A percentile compares a stretch with the other conserved stretches of the same genome.
Evolutionary conservation across 1,140 invertebrate genomes (phyloP).

Genomic region (Vollenhovia emeryi): DNA sequence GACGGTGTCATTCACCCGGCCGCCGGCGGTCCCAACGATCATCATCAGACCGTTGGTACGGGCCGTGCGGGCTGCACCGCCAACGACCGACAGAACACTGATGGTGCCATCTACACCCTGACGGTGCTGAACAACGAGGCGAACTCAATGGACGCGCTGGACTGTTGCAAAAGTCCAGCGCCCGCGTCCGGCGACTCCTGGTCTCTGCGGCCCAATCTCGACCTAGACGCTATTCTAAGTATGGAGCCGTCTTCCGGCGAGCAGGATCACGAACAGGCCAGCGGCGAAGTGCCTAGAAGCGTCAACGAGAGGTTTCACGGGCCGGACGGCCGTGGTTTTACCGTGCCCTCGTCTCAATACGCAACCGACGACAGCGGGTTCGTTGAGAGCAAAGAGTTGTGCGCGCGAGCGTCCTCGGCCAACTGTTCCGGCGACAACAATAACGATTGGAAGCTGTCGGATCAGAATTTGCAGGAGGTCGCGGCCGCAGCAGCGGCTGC

Average conservation of each 20-base stretch:
- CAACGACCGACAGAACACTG: constrained; percentile 85
- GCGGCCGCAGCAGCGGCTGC: constrained; percentile 80
- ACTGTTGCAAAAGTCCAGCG: constrained; percentile 83
- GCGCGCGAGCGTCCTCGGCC: constrained; percentile 70
- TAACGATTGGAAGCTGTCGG: constrained; percentile 92
- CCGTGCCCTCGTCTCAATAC: constrained; percentile 82
- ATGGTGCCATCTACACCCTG: constrained; percentile 87
- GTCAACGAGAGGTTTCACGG: constrained; percentile 79
- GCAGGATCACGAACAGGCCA: constrained; percentile 73
- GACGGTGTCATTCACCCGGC: constrained; percentile 60
- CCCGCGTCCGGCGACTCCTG: constrained; percentile 80
- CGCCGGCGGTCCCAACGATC: constrained; percentile 57
- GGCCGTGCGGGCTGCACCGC: constrained; percentile 64
- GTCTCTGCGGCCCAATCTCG: constrained; percentile 80
- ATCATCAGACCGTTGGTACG: constrained; percentile 57
- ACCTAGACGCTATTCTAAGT: constrained; percentile 84
- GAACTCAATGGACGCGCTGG: constrained; percentile 85
- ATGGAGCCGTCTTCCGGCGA: constrained; percentile 79
- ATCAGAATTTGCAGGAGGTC: constrained; percentile 88
- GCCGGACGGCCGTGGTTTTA: constrained; percentile 66
- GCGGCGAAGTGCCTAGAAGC: constrained; percentile 69
- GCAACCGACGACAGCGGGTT: constrained; percentile 90
- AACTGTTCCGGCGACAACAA: constrained; percentile 89
- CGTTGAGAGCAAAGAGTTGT: constrained; percentile 88
- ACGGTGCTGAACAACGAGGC: constrained; percentile 86